Base-by-base conservation (phyloP, 2,797 vertebrate species). In the Pyrrhura leucotis region DNA sequence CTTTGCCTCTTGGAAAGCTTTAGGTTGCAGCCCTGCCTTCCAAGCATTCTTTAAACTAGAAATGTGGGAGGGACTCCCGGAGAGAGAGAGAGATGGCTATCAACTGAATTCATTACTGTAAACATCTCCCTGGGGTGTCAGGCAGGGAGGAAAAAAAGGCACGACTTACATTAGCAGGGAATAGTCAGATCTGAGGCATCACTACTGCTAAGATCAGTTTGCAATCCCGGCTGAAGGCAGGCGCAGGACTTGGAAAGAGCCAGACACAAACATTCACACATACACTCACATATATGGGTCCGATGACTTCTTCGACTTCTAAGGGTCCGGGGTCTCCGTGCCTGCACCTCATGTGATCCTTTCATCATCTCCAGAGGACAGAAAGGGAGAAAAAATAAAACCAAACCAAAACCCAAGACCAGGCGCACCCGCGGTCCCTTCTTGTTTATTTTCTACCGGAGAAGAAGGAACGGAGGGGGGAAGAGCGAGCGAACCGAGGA, bases 61-160 rank as follows among this genome's bases (percentile, higher is more conserved):
- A 95, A 97, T 94, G 97, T 97, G 98, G 97, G 98, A 96, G 97
- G 97, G 97, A 96, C 97, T 97, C 96, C 42, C 86, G 71, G 89
- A 90, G 95, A 86, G 96, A 93, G 93, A 84, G 89, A 95, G 98
- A 97, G 98, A 98, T 98, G 98, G 98, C 98, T 98, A 98, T 98
- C 98, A 98, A 94, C 97, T 98, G 98, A 98, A 98, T 98, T 98
- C 98, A 98, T 98, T 98, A 98, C 98, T 97, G 98, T 98, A 98
- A 99, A 98, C 98, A 98, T 98, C 98, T 99, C 98, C 97, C 97
- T 94, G 97, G 98, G 97, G 98, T 97, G 98, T 97, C 95, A 90
- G 97, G 95, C 86, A 88, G 93, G 95, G 94, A 97, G 96, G 96
- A 89, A 96, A 96, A 86, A 97, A 96, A 95, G 90, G 92, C 94